Conservation (phyloP, 2,888 invertebrate species). For the Ichneumoninae sp. region DNA sequence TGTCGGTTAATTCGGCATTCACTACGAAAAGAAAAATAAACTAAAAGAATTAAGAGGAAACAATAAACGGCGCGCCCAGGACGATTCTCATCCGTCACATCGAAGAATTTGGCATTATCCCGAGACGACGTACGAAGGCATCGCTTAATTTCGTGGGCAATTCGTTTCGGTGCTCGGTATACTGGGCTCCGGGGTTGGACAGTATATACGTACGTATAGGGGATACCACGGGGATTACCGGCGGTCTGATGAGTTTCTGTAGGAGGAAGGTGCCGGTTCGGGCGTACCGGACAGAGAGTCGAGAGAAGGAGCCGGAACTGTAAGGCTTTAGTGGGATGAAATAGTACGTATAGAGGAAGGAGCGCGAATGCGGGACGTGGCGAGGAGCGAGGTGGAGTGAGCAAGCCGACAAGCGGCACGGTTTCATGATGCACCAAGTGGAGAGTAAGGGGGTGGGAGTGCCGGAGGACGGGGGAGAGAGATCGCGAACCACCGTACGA, state of each 20-base stretch:
- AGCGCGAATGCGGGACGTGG: slow-evolving; percentile 67
- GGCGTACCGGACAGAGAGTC: slow-evolving; percentile 72
- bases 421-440: slow-evolving; percentile 57
- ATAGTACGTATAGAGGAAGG: slow-evolving; percentile 69
- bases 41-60: background rate
- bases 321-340: slow-evolving; percentile 74
- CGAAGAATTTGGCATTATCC: slow-evolving; percentile 71
- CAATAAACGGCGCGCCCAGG: slow-evolving; percentile 9
- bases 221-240: slow-evolving; percentile 80
- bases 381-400: slow-evolving; percentile 58
- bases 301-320: slow-evolving; percentile 70
- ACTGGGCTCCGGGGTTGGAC: background rate
- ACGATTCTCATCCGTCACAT: slow-evolving; percentile 45
- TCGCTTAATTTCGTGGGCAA: slow-evolving; percentile 80
- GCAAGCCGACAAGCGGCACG: slow-evolving; percentile 30
- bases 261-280: slow-evolving; percentile 70
- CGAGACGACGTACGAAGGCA: slow-evolving; percentile 70
- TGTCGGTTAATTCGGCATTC: slow-evolving; percentile 22
- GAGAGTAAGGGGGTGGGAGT: slow-evolving; percentile 50
- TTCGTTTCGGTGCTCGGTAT: slow-evolving; percentile 75
- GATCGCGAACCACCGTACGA: slow-evolving; percentile 41
- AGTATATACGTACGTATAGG: slow-evolving; percentile 52
- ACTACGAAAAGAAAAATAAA: background rate
- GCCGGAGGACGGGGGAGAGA: slow-evolving; percentile 65
- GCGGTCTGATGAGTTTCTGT: slow-evolving; percentile 82